Evolutionary conservation across 2,113 vertebrate species (phyloP).

Genomic region (Rhea pennata): DNA sequence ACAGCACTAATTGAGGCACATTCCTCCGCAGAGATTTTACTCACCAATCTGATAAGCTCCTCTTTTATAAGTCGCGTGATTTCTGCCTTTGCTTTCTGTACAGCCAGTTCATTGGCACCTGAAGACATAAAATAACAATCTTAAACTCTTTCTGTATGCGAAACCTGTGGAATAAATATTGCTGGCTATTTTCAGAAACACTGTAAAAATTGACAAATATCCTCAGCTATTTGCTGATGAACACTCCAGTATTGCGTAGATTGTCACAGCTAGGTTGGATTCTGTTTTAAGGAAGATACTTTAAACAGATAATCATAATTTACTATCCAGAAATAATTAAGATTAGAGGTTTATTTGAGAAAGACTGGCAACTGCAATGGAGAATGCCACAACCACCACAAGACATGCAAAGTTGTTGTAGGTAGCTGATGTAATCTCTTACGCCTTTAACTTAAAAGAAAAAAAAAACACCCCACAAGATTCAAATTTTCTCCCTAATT

Average conservation of each 20-base stretch:
- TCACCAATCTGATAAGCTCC: slow-evolving; percentile 97
- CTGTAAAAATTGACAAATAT: not conserved
- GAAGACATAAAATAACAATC: not conserved
- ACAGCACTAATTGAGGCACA: not conserved
- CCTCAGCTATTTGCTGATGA: not conserved
- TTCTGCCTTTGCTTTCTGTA: slow-evolving; percentile 98
- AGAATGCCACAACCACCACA: not conserved
- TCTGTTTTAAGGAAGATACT: not conserved
- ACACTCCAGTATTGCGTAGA: not conserved
- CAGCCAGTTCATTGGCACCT: slow-evolving; percentile 98
- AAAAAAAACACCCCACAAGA: too few species aligned
- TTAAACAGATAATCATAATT: not conserved
- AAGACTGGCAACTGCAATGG: not conserved
- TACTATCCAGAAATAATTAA: not conserved
- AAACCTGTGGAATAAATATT: not conserved
- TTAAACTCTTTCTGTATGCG: not conserved
- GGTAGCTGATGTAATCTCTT: not conserved
- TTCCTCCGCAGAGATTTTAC: slow-evolving; percentile 41
- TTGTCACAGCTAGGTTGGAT: not conserved
- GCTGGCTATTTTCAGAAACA: not conserved
- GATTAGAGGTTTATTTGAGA: not conserved
- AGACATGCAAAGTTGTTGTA: not conserved
- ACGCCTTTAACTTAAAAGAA: not conserved
- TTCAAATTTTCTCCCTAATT: not conserved
- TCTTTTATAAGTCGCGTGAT: slow-evolving; percentile 98